Evolutionary conservation across 2,888 invertebrate genomes (phyloP).

Genomic region (Napeogenes inachia): DNA sequence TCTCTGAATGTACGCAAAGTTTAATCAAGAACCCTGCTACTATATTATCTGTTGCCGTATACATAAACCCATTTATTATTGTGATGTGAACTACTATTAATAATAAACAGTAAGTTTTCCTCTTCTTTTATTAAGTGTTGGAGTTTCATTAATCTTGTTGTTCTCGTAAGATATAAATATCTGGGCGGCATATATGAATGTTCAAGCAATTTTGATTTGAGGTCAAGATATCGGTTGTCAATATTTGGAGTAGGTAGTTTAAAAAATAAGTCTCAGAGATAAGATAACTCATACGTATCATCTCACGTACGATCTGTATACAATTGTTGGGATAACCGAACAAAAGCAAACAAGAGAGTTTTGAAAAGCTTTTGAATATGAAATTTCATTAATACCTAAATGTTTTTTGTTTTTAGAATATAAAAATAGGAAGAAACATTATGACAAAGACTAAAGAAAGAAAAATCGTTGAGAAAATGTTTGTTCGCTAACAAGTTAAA

Average conservation of each 20-base stretch:
- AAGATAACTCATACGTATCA: constrained; percentile 50
- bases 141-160: constrained; percentile 15
- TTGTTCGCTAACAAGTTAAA: constrained; percentile 12
- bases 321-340: constrained; percentile 52
- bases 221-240: constrained; percentile 43
- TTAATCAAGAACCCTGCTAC: constrained; percentile 53
- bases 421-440: no score
- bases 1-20: constrained; percentile 60
- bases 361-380: not conserved
- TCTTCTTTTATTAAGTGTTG: constrained; percentile 21
- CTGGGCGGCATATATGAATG: not conserved
- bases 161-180: not conserved
- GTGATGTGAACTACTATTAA: constrained; percentile 24
- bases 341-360: constrained; percentile 29
- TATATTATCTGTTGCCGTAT: constrained; percentile 27
- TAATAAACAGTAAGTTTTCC: constrained; percentile 15
- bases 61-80: constrained; percentile 32
- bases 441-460: no score
- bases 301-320: constrained; percentile 74
- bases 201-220: constrained; percentile 43
- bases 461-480: not conserved
- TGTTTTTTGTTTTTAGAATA: no score
- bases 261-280: constrained; percentile 59
- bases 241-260: constrained; percentile 43
- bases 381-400: no score